A percentile compares a stretch with the other conserved stretches of the same genome.
phyloP scores from a whole-genome alignment of 2,113 vertebrate species.

The Smithornis capensis region DNA sequence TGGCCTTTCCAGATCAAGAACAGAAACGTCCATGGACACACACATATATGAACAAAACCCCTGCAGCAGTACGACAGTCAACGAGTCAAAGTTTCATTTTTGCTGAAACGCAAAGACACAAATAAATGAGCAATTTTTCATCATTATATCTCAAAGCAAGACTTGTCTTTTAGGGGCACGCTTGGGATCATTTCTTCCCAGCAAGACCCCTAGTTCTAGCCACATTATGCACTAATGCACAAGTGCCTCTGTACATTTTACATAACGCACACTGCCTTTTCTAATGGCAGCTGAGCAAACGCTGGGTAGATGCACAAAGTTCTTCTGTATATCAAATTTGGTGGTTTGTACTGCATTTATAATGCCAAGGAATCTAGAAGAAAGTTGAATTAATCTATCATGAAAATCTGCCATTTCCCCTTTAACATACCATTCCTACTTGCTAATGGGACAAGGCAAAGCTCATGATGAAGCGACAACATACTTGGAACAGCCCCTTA shows the following conservation, averaged over 20 bases:
- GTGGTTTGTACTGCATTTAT: neutral
- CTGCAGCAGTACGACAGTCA: neutral
- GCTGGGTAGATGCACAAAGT: neutral
- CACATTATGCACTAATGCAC: slow-evolving; percentile 49
- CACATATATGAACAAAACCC: neutral
- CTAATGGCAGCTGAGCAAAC: slow-evolving; percentile 50
- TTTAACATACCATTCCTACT: slow-evolving; percentile 43
- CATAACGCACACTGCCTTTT: slow-evolving; percentile 50
- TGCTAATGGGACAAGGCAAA: slow-evolving; percentile 69
- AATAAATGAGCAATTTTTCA: slow-evolving; percentile 77
- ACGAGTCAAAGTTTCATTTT: slow-evolving; percentile 59
- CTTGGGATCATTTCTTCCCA: slow-evolving; percentile 79
- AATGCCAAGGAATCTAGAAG: slow-evolving; percentile 15
- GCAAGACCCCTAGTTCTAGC: slow-evolving; percentile 69
- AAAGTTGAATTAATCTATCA: slow-evolving; percentile 38
- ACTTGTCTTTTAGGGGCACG: slow-evolving; percentile 74
- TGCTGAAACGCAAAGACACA: slow-evolving; percentile 62
- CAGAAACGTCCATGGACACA: neutral
- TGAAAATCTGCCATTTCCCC: slow-evolving; percentile 37
- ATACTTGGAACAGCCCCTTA: slow-evolving; percentile 56
- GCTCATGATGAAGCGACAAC: slow-evolving; percentile 57
- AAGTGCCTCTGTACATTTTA: slow-evolving; percentile 15
- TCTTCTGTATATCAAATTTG: slow-evolving; percentile 17
- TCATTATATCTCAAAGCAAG: slow-evolving; percentile 78
- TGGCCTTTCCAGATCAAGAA: slow-evolving; percentile 59